Evolutionary conservation across 2,888 invertebrate species (phyloP), one percentile per base, ranked within the genome.

Genomic region (Chironomus riparius): DNA sequence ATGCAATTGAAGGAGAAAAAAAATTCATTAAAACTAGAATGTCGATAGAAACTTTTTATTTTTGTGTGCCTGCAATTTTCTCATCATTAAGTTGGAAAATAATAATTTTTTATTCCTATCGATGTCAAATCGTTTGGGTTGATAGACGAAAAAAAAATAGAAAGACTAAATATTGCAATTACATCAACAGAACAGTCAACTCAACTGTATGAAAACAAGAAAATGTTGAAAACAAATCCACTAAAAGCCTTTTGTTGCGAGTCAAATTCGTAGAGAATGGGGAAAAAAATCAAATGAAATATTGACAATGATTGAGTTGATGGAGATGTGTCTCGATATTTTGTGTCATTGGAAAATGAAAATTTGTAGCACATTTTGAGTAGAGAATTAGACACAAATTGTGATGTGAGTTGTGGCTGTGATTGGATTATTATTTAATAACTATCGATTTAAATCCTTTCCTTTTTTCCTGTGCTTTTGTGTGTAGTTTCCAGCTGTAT

Each of bases 341-440:
- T n/a, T 13, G 72, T 70, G 71, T 71, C 47, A 71, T 10, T 38
- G 38, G 38, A 22, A 15, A 13, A 24, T 13, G n/a, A 56, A 15
- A 28, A 18, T 70, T 18, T 50, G 13, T 13, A 50, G 48, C 15
- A 15, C n/a, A n/a, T 5, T 24, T 21, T 12, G 24, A 22, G 22
- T 22, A 70, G 50, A 61, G 10, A 48, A 47, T 48, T 15, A 70
- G 48, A 71, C 50, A 22, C 71, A 71, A 62, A 38, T 62, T 72
- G 72, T 62, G 72, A 72, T 62, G 28, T 72, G 72, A 72, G 10
- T 72, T 72, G 38, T 38, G 38, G 38, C 38, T 38, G 38, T 72
- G 38, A 72, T 72, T 72, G 62, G 62, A 72, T 72, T 72, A 72
- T 62, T 72, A 62, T 72, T 72, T 72, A 72, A 72, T 62, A 61